Percentiles rank a stretch among this genome's conserved stretches.
Evolutionary conservation across 1,140 invertebrate genomes (phyloP).

Genomic region (Diprion similis): DNA sequence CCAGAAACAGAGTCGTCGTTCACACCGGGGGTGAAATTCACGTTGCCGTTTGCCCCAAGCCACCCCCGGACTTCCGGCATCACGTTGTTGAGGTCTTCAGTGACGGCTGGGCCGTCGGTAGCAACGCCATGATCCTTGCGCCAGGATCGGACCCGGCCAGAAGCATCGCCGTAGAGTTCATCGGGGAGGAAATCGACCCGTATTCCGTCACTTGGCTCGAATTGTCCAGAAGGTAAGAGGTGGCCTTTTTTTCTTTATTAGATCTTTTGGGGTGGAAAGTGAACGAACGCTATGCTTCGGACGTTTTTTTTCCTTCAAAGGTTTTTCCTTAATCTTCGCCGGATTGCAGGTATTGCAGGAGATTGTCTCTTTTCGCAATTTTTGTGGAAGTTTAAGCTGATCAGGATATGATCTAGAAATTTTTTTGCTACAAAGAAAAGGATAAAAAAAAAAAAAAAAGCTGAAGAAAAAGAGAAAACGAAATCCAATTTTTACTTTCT

Average conservation of each 20-base stretch:
- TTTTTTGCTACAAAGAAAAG: too few relatives aligned
- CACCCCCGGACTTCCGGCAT: conserved; percentile 63
- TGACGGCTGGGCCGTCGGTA: conserved; percentile 76
- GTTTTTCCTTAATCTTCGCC: too few relatives aligned
- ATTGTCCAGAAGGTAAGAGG: conserved; percentile 69
- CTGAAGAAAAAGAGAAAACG: too few relatives aligned
- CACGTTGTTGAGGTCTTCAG: conserved; percentile 81
- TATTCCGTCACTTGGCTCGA: conserved; percentile 86
- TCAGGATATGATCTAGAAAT: too few relatives aligned
- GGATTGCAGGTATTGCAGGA: too few relatives aligned
- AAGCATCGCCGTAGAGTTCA: conserved; percentile 78
- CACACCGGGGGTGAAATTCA: conserved; percentile 71
- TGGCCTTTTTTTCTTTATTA: conserved; percentile 33
- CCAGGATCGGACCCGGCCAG: conserved; percentile 69
- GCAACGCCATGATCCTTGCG: conserved; percentile 64
- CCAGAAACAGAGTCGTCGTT: conserved; percentile 74
- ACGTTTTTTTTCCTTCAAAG: too few relatives aligned
- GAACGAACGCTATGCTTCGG: conserved; percentile 31
- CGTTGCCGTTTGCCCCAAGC: conserved; percentile 75
- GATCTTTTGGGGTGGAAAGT: conserved; percentile 36
- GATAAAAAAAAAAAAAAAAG: too few relatives aligned
- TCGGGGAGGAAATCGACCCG: conserved; percentile 74
- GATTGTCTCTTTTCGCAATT: too few relatives aligned
- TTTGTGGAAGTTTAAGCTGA: too few relatives aligned
- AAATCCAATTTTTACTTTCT: too few relatives aligned